Conservation (phyloP, 37 sponge, comb jelly and placozoan species). For the Hormiphora californensis region DNA sequence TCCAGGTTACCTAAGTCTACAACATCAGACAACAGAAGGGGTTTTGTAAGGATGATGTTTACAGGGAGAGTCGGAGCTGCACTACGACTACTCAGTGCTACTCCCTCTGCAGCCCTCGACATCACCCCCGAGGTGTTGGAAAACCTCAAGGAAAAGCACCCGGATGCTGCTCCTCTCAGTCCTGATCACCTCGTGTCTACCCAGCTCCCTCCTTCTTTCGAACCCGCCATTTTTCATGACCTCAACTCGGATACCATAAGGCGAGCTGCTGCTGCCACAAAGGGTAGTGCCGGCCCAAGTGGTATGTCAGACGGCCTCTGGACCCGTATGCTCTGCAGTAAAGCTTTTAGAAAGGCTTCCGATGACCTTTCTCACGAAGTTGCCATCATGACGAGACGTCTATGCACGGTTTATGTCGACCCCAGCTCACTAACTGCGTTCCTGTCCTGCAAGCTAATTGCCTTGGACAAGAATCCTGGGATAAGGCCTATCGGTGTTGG, state of each 20-base stretch:
- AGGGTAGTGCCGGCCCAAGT: constrained; percentile 2
- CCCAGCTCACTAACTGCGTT: neutral
- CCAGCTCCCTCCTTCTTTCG: neutral
- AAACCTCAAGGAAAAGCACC: constrained; percentile 28
- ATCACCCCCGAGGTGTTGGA: neutral
- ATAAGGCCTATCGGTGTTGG: too few relatives aligned
- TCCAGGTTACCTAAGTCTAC: too few relatives aligned
- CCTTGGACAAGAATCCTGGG: constrained; percentile 53
- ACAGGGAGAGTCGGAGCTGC: too few relatives aligned
- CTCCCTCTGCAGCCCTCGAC: too few relatives aligned
- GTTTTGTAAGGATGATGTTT: too few relatives aligned
- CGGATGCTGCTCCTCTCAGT: neutral
- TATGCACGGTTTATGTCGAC: constrained; percentile 1
- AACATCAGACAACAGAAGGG: too few relatives aligned
- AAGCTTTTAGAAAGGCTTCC: neutral
- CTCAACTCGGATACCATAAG: neutral
- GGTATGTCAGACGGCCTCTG: neutral
- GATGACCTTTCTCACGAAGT: neutral
- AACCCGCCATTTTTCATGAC: constrained; percentile 7
- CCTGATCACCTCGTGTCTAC: neutral
- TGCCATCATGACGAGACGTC: neutral
- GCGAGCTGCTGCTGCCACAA: neutral
- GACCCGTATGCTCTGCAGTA: neutral
- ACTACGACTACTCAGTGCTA: too few relatives aligned
- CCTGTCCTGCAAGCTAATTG: constrained; percentile 16